phyloP scores from a whole-genome alignment of 1,140 invertebrate genomes.

The Radopholus similis region DNA sequence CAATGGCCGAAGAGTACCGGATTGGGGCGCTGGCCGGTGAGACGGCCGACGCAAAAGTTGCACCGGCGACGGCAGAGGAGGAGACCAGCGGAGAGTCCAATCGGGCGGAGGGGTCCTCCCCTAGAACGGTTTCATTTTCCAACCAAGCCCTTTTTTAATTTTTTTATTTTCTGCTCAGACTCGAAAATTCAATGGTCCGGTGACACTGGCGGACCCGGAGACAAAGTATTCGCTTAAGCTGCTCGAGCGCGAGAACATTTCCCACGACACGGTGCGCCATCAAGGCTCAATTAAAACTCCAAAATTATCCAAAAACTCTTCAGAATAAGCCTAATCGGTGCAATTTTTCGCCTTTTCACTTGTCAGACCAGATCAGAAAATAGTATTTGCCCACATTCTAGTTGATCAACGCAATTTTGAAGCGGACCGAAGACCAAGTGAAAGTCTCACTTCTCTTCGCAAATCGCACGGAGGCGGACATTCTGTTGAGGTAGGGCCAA shows the following conservation, averaged over 20 bases:
- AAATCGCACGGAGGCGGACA: slow-evolving; percentile 94
- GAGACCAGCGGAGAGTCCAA: no score
- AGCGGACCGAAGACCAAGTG: slow-evolving; percentile 77
- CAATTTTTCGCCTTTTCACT: no score
- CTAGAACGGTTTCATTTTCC: no score
- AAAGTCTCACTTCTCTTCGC: slow-evolving; percentile 82
- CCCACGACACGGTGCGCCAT: slow-evolving; percentile 59
- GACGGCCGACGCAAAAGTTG: no score
- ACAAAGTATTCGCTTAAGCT: slow-evolving; percentile 83
- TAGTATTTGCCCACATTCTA: slow-evolving; percentile 93
- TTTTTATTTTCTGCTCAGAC: no score
- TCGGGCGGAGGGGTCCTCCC: no score
- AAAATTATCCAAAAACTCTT: no score
- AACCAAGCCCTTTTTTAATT: no score
- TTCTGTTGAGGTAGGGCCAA: slow-evolving; percentile 76
- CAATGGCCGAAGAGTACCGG: slow-evolving; percentile 84
- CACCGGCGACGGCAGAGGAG: no score
- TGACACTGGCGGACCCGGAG: slow-evolving; percentile 76
- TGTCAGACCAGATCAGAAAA: slow-evolving; percentile 56
- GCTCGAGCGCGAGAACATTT: slow-evolving; percentile 71
- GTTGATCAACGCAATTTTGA: slow-evolving; percentile 76
- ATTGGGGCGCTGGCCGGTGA: slow-evolving; percentile 80
- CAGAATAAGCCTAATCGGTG: no score
- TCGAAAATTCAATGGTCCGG: slow-evolving; percentile 60
- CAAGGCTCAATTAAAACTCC: no score